Evolutionary conservation across 2,888 invertebrate species (phyloP), one percentile per base, ranked within the genome.

Genomic region (Orthosia incerta): DNA sequence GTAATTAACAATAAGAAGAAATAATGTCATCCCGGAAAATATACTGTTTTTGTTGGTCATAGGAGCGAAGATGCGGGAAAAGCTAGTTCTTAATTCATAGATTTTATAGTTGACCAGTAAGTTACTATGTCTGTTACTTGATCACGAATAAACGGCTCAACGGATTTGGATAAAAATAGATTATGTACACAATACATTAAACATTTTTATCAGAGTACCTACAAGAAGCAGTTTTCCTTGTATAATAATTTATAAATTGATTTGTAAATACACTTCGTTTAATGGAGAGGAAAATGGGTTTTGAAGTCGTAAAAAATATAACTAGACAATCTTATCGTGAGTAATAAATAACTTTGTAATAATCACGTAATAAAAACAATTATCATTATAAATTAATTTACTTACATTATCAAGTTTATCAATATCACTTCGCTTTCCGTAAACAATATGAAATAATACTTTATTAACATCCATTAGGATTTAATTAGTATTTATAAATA

Each of bases 331-430:
- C 20, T 74, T 67, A 69, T 57, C 26, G 16, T 20, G 1, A 23
- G 18, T 39, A 50, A 66, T 73, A 76, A 50, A 66, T 73, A 76
- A 50, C 18, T 56, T 39, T 53, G 26, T 76, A 46, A 76, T 67
- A 74, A 45, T 15, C 9, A 45, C 50, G 26, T 45, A 23, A 76
- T 50, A 50, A 76, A 75, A 20, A 74, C 9, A 20, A 76, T 51
- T 74, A 18, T 67, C 56, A 70, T 70, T 57, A 51, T 13, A 59
- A 63, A 53, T 13, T 48, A 20, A 71, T 76, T 63, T 69, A 57
- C 15, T 12, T 15, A 45, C 16, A 59, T 39, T 76, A 26, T 0
- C 0, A 18, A n/a, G 31, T 53, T n/a, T 53, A 23, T 60, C 13
- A 45, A 45, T 55, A 31, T 55, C 12, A 55, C 4, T 51, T 77